Evolutionary conservation across 1,140 invertebrate species (phyloP).

Genomic region (Caenorhabditis remanei): DNA sequence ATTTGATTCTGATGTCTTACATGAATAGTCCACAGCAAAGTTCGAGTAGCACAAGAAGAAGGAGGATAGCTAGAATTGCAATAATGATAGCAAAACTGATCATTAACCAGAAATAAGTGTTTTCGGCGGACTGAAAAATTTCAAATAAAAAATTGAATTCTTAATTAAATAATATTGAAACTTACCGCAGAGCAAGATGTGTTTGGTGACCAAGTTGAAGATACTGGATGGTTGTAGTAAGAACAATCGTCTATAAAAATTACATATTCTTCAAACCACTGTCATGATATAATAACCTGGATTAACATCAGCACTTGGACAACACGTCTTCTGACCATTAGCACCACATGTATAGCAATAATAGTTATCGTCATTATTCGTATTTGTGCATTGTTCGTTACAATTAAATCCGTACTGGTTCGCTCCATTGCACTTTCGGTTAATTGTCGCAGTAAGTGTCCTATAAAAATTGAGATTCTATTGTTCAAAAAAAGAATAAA

Average conservation of each 20-base stretch:
- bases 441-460: slow-evolving; percentile 42
- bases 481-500: neutral
- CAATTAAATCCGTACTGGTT: slow-evolving; percentile 54
- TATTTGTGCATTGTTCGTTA: slow-evolving; percentile 31
- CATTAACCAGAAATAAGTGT: slow-evolving; percentile 68
- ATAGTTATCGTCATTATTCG: slow-evolving; percentile 11
- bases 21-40: slow-evolving; percentile 49
- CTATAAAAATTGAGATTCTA: neutral
- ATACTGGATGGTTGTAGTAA: slow-evolving; percentile 18
- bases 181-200: slow-evolving; percentile 14
- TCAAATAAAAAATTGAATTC: neutral
- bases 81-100: slow-evolving; percentile 58
- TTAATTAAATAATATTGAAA: neutral
- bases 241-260: slow-evolving; percentile 22
- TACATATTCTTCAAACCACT: too few species aligned
- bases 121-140: slow-evolving; percentile 61
- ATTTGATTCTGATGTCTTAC: slow-evolving; percentile 46
- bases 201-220: slow-evolving; percentile 26
- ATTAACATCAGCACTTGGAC: slow-evolving; percentile 8
- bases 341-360: slow-evolving; percentile 55
- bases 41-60: slow-evolving; percentile 53
- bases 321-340: slow-evolving; percentile 50
- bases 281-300: neutral
- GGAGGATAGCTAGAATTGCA: slow-evolving; percentile 60
- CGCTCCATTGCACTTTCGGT: slow-evolving; percentile 41